Evolutionary conservation across 2,113 vertebrate genomes (phyloP), one percentile per base, ranked within the genome.

Genomic region (Oxyruncus cristatus): DNA sequence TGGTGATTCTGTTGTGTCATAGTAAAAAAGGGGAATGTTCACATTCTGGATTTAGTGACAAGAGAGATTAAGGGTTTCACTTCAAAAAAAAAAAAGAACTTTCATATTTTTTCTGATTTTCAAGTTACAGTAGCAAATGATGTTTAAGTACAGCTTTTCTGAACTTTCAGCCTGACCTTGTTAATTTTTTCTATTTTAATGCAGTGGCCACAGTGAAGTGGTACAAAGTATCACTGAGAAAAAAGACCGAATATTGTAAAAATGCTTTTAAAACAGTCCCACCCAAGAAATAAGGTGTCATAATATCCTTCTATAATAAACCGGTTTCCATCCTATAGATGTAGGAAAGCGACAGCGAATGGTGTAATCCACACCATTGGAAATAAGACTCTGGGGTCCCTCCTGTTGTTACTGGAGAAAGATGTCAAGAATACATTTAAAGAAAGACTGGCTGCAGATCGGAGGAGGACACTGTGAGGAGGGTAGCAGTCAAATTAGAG

Each of bases 1-100:
- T 26, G 0, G 0, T 52, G 30, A 14, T 59, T 73, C 47, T 85
- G 6, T 49, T 70, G 6, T 70, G 35, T 52, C 15, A 19, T 22
- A 21, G 12, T 46, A 20, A 61, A 79, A 94, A 76, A 37, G 17
- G 8, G n/a, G 14, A 61, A 53, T 12, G 5, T 8, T 21, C 6
- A 5, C 14, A 8, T 91, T 81, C 49, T 90, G 24, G 37, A 28
- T 67, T 81, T 50, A 52, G 35, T 71, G 47, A 59, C 20, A 52
- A 49, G 11, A 44, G 12, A 42, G 19, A 12, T 56, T 21, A 49
- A 67, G 32, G 55, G 11, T 49, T 47, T 44, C 4, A 22, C 14
- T 82, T 89, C 21, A 24, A 47, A 53, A 73, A 44, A 27, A 30
- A 42, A 24, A 18, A 37, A 58, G 67, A 30, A 2, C 24, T 61